Conservation (phyloP, 2,888 invertebrate species). For the Lasioglossum leucozonium region DNA sequence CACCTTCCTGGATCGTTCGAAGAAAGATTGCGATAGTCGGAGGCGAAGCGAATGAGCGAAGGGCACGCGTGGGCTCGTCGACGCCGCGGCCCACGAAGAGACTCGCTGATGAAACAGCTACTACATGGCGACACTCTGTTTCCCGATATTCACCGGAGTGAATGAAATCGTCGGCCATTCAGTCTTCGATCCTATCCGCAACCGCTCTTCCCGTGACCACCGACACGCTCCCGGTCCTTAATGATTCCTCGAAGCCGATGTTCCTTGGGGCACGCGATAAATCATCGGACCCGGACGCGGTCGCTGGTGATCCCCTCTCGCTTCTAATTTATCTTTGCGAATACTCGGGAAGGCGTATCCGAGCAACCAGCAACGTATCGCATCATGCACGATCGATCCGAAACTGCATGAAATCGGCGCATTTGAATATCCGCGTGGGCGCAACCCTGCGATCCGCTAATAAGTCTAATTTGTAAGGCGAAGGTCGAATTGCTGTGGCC, state of each 20-base stretch:
- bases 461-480: conserved; percentile 46
- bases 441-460: conserved; percentile 10
- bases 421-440: conserved; percentile 57
- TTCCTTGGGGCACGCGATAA: background rate
- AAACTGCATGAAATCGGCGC: conserved; percentile 41
- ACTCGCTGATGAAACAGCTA: conserved; percentile 35
- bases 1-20: conserved; percentile 4
- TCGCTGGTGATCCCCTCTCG: background rate
- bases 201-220: background rate
- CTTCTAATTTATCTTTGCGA: conserved; percentile 3
- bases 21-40: conserved; percentile 6
- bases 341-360: background rate
- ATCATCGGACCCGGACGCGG: conserved; percentile 1
- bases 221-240: background rate
- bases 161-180: conserved; percentile 35
- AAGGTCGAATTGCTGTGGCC: conserved; percentile 41
- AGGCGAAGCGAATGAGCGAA: conserved; percentile 61
- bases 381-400: conserved; percentile 44
- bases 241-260: background rate
- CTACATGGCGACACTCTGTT: conserved; percentile 18
- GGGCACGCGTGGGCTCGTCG: conserved; percentile 69
- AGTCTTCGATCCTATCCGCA: background rate
- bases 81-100: conserved; percentile 21
- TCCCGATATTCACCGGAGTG: background rate
- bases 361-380: conserved; percentile 18